These are phyloP conservation scores for Micrasema longulum DNA, from an alignment of 1,140 invertebrate genomes.

Conservation along the genomic window DNA sequence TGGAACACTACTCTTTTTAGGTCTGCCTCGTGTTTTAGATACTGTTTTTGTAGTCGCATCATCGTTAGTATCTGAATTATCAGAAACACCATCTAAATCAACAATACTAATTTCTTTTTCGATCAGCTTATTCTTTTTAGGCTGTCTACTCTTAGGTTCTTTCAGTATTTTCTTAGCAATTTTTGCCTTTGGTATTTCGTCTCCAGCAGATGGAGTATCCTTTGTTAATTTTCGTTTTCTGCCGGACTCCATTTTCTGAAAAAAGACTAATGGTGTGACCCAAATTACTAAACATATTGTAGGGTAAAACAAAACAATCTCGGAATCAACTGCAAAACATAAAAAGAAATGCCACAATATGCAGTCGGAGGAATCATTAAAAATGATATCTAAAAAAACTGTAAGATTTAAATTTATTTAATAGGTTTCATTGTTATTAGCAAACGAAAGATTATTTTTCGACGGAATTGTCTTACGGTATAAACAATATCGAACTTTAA, in stretches of 20 bases:
- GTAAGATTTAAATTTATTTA: too few relatives aligned
- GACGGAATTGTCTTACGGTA: too few relatives aligned
- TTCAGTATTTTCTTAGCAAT: conserved; percentile 1
- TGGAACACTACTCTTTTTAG: conserved; percentile 1
- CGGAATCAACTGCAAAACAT: too few relatives aligned
- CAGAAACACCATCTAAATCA: conserved; percentile 6
- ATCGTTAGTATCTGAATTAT: neutral
- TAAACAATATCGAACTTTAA: too few relatives aligned
- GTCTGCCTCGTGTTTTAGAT: neutral
- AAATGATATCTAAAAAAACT: too few relatives aligned
- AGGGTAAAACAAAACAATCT: neutral
- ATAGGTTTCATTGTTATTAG: too few relatives aligned
- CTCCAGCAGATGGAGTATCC: too few relatives aligned
- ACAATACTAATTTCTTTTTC: conserved; percentile 12
- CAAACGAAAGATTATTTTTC: too few relatives aligned
- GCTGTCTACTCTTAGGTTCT: neutral
- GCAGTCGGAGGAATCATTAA: too few relatives aligned
- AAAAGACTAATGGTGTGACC: neutral
- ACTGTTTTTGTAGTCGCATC: neutral
- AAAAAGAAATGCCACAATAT: too few relatives aligned
- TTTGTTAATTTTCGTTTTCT: conserved; percentile 24
- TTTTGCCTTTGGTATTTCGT: neutral
- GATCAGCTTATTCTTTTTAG: neutral
- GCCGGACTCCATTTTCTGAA: conserved; percentile 10
- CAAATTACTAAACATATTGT: neutral